These are phyloP conservation scores for Coilia nasus DNA, from an alignment of 2,797 vertebrate genomes.

Conservation along the genomic window DNA sequence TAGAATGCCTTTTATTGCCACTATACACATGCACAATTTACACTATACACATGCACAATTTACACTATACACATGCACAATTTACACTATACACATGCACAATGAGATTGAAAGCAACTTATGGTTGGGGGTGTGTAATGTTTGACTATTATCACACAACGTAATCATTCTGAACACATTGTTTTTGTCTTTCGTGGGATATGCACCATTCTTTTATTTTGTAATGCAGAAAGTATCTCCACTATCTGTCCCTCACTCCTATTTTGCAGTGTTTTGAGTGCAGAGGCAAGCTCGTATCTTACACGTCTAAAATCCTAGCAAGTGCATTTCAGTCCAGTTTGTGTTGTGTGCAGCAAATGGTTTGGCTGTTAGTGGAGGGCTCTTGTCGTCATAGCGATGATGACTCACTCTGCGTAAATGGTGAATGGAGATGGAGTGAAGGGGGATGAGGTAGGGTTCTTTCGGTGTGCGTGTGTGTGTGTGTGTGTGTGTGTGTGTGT, in stretches of 20 bases:
- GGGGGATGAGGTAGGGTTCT: neutral
- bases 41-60: too few relatives aligned
- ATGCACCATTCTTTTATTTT: neutral
- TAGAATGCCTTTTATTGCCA: too few relatives aligned
- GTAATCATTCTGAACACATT: neutral
- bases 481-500: too few relatives aligned
- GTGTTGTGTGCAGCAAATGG: neutral
- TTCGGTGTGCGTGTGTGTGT: neutral
- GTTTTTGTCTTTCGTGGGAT: neutral
- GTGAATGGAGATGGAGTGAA: neutral
- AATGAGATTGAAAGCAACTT: too few relatives aligned
- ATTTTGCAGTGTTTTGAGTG: neutral
- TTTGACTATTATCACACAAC: neutral
- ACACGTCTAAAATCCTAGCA: neutral
- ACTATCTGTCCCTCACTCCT: neutral
- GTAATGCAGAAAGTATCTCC: neutral
- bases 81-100: too few relatives aligned
- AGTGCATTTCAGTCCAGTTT: neutral
- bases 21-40: too few relatives aligned
- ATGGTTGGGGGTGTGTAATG: neutral
- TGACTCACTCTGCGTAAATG: conserved; percentile 6
- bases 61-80: too few relatives aligned
- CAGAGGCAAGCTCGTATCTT: neutral
- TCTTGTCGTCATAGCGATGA: neutral
- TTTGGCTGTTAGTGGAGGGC: neutral